phyloP scores from a whole-genome alignment of 2,888 invertebrate species.

The Amblyteles armatorius region DNA sequence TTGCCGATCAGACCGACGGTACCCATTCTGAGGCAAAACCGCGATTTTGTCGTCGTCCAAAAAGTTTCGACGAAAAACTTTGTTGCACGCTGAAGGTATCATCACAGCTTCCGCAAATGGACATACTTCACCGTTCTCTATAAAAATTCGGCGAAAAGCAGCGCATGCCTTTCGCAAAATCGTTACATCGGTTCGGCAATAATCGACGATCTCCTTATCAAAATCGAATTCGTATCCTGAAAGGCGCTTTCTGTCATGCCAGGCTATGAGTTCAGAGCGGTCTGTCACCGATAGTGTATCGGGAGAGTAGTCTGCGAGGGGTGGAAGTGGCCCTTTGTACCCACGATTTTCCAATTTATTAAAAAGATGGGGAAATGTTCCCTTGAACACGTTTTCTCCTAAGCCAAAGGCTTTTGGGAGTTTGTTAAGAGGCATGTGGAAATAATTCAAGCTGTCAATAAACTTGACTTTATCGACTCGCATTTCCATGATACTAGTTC shows the following conservation, averaged over 20 bases:
- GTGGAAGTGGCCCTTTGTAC: constrained; percentile 71
- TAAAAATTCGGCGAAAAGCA: constrained; percentile 66
- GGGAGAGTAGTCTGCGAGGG: constrained; percentile 65
- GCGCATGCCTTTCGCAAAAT: constrained; percentile 75
- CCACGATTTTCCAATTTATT: constrained; percentile 70
- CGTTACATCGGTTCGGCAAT: constrained; percentile 70
- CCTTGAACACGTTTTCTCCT: constrained; percentile 62
- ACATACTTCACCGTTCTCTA: constrained; percentile 68
- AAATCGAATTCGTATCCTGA: constrained; percentile 70
- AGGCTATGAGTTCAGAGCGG: constrained; percentile 67
- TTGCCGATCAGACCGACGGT: neutral
- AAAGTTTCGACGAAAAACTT: constrained; percentile 46
- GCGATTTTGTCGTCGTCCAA: constrained; percentile 17
- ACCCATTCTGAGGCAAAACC: neutral
- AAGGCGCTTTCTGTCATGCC: constrained; percentile 32
- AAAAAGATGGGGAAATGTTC: constrained; percentile 73
- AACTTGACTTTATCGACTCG: constrained; percentile 50
- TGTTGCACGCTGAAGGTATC: constrained; percentile 45
- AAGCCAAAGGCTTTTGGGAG: constrained; percentile 75
- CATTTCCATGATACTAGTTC: constrained; percentile 8
- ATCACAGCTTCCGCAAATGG: constrained; percentile 72
- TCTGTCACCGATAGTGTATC: constrained; percentile 64
- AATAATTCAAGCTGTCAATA: constrained; percentile 74
- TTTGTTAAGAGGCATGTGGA: constrained; percentile 71
- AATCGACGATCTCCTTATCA: constrained; percentile 71